These are phyloP conservation scores for Phocides pigmalion DNA, from an alignment of 1,140 invertebrate species.

Conservation along the genomic window DNA sequence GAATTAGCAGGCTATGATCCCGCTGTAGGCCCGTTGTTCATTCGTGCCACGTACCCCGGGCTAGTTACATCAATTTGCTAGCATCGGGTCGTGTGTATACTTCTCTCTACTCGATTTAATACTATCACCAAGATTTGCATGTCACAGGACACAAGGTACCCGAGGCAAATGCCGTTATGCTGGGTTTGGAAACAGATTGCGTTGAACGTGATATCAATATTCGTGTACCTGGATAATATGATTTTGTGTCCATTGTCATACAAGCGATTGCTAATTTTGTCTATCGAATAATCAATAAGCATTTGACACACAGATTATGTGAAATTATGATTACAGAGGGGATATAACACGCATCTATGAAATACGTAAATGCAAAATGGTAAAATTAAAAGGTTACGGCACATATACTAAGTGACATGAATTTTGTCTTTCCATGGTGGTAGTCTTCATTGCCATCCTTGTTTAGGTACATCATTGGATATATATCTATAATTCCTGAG, in stretches of 20 bases:
- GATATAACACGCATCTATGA: too few species aligned
- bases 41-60: conserved; percentile 49
- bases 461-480: too few species aligned
- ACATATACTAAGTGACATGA: too few species aligned
- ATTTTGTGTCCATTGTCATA: conserved; percentile 56
- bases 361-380: too few species aligned
- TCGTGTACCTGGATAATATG: conserved; percentile 60
- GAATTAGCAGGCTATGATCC: conserved; percentile 56
- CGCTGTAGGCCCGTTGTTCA: conserved; percentile 42
- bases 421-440: too few species aligned
- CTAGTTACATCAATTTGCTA: conserved; percentile 70
- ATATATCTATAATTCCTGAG: too few species aligned
- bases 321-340: too few species aligned
- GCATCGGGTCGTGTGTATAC: conserved; percentile 57
- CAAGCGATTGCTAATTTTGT: conserved; percentile 27
- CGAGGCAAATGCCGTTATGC: conserved; percentile 58
- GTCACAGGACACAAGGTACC: conserved; percentile 67
- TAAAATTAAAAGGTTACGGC: too few species aligned
- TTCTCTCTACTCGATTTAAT: conserved; percentile 72
- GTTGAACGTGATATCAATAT: conserved; percentile 58
- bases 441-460: too few species aligned
- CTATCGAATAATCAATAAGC: neutral
- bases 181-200: conserved; percentile 54
- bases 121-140: conserved; percentile 80
- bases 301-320: neutral